phyloP scores from a whole-genome alignment of 2,113 vertebrate genomes.

The Sciurus niger region DNA sequence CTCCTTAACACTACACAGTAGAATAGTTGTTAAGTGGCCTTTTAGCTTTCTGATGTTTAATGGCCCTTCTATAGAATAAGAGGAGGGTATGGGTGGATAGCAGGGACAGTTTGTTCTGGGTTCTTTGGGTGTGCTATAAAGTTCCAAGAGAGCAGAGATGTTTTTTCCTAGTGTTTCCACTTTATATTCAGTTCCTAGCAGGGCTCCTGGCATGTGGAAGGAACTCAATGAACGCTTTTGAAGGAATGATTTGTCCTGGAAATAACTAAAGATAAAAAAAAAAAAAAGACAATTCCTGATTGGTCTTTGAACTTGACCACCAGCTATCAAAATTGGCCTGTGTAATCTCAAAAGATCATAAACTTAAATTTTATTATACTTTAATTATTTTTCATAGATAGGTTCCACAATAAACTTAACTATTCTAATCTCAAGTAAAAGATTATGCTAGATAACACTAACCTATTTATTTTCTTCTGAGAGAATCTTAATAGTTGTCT shows the following conservation, averaged over 20 bases:
- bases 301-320: background rate
- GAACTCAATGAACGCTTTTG: background rate
- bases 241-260: background rate
- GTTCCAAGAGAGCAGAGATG: background rate
- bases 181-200: background rate
- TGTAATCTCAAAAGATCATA: background rate
- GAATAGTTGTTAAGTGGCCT: background rate
- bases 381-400: background rate
- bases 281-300: background rate
- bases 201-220: background rate
- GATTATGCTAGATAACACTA: background rate
- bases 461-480: background rate
- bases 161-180: background rate
- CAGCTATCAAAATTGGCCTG: background rate
- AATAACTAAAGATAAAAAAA: background rate
- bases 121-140: background rate
- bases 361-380: background rate
- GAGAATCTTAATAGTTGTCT: background rate
- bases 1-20: background rate
- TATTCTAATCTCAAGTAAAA: conserved; percentile 1
- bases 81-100: background rate
- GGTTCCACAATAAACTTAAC: background rate
- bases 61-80: background rate
- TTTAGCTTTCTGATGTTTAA: background rate
- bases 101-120: background rate